Evolutionary conservation across 1,140 invertebrate genomes (phyloP), one percentile per base, ranked within the genome.

Genomic region (Hirudo medicinalis): DNA sequence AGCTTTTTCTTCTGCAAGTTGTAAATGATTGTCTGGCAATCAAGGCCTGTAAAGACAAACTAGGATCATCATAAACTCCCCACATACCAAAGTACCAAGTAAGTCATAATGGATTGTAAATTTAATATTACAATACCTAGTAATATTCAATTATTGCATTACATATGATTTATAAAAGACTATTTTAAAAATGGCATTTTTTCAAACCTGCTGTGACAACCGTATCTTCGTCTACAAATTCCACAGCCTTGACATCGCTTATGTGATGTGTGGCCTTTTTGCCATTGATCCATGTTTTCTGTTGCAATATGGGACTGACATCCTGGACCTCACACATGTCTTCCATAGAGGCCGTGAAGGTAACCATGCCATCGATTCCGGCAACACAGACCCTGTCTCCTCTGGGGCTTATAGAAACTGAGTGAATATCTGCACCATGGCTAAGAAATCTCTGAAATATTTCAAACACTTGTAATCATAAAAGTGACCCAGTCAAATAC

Each of bases 381-480:
- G 57, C 57, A 13, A 63, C 57, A n/a, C 22, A 63, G 0, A 63
- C 22, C 22, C 8, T 22, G 29, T 63, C 57, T 11, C 57, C 57
- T 25, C 8, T 22, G 13, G 57, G 22, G 15, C 29, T n/a, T 11
- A 63, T n/a, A 32, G 29, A 22, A 63, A 63, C 19, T 22, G 57
- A 63, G 19, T 63, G 57, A 63, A 63, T n/a, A 15, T 63, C 29
- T 4, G 57, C 57, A 25, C 29, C 57, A n/a, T 63, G 57, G 57
- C 57, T 63, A 13, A 22, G 8, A 32, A 63, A 63, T 32, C 57
- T 63, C 57, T 63, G 57, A 63, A 25, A 49, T 17, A 17, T 49
- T 49, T 49, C 11, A 13, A 49, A 49, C 11, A 49, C 11, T 13
- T 49, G 0, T 17, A 8, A 8, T 17, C 4, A 9, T 36, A 3